Conservation (phyloP, 1,140 invertebrate species). For the Hydropsyche tenuis region DNA sequence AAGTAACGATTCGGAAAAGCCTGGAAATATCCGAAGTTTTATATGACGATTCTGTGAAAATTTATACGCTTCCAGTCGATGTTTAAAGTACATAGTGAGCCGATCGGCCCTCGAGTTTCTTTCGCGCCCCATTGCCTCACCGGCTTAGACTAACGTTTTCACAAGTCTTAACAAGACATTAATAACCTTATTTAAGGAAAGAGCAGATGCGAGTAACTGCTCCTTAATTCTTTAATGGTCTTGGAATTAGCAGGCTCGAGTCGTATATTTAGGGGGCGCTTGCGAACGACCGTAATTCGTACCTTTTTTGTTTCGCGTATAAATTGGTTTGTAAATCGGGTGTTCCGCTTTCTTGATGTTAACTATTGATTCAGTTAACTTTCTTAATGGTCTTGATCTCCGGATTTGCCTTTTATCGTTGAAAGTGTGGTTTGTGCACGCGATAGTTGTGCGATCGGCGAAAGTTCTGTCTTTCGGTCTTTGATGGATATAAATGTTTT, state of each 20-base stretch:
- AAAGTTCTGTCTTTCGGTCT: neutral
- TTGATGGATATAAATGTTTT: constrained; percentile 13
- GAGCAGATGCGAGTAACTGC: constrained; percentile 36
- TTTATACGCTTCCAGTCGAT: neutral
- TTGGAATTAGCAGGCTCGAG: constrained; percentile 19
- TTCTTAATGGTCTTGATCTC: too few relatives aligned
- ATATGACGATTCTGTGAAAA: constrained; percentile 1
- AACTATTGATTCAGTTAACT: too few relatives aligned
- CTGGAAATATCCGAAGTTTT: constrained; percentile 16
- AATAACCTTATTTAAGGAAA: constrained; percentile 35
- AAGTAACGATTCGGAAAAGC: constrained; percentile 21
- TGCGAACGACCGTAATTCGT: neutral
- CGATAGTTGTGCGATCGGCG: too few relatives aligned
- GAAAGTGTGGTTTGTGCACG: too few relatives aligned
- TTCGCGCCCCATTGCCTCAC: constrained; percentile 1
- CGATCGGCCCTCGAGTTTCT: neutral
- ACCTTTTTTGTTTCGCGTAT: neutral
- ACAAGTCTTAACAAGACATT: constrained; percentile 36
- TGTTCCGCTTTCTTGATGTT: too few relatives aligned
- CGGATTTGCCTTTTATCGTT: too few relatives aligned
- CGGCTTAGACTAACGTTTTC: constrained; percentile 4
- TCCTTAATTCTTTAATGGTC: constrained; percentile 37
- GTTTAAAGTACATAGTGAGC: neutral
- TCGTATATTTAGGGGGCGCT: constrained; percentile 8
- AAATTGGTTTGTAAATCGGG: neutral